Percentiles rank a stretch among this genome's conserved stretches.
Evolutionary conservation across 2,113 vertebrate species (phyloP).

Genomic region (Mormyrus iriodes): DNA sequence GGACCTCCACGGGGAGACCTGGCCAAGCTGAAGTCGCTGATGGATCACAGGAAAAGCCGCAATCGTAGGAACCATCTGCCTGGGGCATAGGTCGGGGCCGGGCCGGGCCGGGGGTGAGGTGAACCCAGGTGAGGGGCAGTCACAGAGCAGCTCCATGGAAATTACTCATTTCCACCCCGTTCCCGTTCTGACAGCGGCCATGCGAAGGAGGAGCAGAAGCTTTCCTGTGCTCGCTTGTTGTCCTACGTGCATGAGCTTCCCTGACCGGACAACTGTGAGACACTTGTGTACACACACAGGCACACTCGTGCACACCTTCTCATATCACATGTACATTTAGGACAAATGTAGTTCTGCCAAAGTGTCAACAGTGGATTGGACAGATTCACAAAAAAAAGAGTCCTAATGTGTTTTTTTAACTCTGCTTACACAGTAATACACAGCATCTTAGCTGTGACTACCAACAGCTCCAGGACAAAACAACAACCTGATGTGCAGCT

Average conservation of each 20-base stretch:
- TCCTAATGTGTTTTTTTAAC: background rate
- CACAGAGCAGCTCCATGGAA: background rate
- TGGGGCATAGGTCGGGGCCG: constrained; percentile 58
- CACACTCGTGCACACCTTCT: background rate
- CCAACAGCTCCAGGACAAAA: background rate
- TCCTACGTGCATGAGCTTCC: constrained; percentile 42
- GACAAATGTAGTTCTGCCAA: background rate
- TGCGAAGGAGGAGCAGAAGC: constrained; percentile 6
- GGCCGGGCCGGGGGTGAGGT: background rate
- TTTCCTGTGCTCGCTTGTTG: constrained; percentile 27
- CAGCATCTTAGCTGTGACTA: background rate
- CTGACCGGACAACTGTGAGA: constrained; percentile 50
- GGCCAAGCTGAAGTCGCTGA: constrained; percentile 85
- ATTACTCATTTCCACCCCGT: constrained; percentile 13
- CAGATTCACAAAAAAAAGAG: background rate
- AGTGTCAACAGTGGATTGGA: background rate
- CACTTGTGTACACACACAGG: constrained; percentile 6
- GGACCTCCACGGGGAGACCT: constrained; percentile 77
- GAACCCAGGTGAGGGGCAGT: background rate
- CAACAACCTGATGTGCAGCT: background rate
- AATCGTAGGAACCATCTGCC: constrained; percentile 82
- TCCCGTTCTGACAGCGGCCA: constrained; percentile 10
- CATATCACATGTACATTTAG: background rate
- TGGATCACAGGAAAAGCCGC: constrained; percentile 87
- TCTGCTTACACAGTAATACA: background rate